Percentiles rank a stretch among this genome's conserved stretches.
These are phyloP conservation scores for Pyrocoelia pectoralis DNA, from an alignment of 2,888 invertebrate species.

Conservation along the genomic window DNA sequence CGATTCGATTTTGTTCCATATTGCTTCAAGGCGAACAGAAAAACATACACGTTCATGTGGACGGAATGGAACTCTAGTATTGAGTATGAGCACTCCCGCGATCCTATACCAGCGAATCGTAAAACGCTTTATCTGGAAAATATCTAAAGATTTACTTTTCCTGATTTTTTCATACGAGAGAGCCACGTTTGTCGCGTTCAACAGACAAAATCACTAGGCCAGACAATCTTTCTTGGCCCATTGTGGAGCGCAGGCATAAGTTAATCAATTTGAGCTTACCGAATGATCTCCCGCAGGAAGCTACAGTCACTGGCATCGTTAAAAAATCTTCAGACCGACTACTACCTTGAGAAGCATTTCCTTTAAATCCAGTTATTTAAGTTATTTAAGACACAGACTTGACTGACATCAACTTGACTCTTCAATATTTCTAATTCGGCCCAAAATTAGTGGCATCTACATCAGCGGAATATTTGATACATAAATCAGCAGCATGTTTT, in stretches of 20 bases:
- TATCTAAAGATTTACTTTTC: background rate
- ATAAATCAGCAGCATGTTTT: too few species aligned
- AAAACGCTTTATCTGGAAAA: too few species aligned
- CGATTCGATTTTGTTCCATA: too few species aligned
- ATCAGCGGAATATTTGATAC: background rate
- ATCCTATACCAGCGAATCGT: background rate
- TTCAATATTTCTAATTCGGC: background rate
- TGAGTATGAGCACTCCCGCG: background rate
- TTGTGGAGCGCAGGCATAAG: background rate
- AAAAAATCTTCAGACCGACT: background rate
- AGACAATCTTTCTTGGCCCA: background rate
- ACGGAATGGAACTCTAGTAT: background rate
- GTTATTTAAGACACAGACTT: background rate
- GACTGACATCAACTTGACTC: background rate
- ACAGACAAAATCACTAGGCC: too few species aligned
- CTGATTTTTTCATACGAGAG: background rate
- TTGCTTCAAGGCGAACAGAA: too few species aligned
- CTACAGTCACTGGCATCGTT: background rate
- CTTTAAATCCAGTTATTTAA: background rate
- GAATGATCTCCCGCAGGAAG: background rate
- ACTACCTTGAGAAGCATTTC: background rate
- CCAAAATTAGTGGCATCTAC: background rate
- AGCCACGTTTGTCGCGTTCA: too few species aligned
- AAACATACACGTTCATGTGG: too few species aligned
- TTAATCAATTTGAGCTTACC: background rate